These are phyloP conservation scores for Pholis gunnellus DNA, from an alignment of 2,113 vertebrate genomes.

Conservation along the genomic window DNA sequence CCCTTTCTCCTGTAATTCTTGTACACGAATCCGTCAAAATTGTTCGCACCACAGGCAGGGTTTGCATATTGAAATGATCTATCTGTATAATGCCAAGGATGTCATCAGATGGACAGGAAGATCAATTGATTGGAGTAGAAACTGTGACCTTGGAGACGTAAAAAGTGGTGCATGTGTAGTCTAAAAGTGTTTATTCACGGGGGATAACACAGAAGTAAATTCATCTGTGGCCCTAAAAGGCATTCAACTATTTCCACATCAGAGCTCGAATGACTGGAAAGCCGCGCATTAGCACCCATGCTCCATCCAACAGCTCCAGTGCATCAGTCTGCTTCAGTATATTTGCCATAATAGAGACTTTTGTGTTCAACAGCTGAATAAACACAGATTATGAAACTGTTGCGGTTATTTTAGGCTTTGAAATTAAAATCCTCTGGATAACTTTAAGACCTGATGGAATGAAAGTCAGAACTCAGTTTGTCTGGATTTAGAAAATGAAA, in stretches of 20 bases:
- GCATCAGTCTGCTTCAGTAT: slow-evolving; percentile 27
- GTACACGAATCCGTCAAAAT: background rate
- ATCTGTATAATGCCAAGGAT: background rate
- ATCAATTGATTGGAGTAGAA: slow-evolving; percentile 3
- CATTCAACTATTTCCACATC: slow-evolving; percentile 11
- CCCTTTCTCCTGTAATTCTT: background rate
- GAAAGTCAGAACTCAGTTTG: slow-evolving; percentile 28
- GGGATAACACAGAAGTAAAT: slow-evolving; percentile 4
- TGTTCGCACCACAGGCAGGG: background rate
- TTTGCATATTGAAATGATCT: background rate
- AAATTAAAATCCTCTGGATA: slow-evolving; percentile 40
- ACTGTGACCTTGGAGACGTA: background rate
- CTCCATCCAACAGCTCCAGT: slow-evolving; percentile 12
- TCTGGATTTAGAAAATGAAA: background rate
- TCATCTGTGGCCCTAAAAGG: background rate
- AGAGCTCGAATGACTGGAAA: slow-evolving; percentile 6
- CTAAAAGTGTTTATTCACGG: background rate
- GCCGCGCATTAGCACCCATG: background rate
- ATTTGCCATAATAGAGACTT: slow-evolving; percentile 56
- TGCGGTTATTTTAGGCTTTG: slow-evolving; percentile 42
- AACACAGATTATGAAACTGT: slow-evolving; percentile 53
- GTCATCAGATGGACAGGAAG: background rate
- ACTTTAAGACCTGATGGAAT: slow-evolving; percentile 16
- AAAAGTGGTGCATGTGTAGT: background rate
- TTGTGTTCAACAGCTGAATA: slow-evolving; percentile 64